Base-by-base conservation (phyloP, 2,113 vertebrate species). In the Nannobrachium achirus region DNA sequence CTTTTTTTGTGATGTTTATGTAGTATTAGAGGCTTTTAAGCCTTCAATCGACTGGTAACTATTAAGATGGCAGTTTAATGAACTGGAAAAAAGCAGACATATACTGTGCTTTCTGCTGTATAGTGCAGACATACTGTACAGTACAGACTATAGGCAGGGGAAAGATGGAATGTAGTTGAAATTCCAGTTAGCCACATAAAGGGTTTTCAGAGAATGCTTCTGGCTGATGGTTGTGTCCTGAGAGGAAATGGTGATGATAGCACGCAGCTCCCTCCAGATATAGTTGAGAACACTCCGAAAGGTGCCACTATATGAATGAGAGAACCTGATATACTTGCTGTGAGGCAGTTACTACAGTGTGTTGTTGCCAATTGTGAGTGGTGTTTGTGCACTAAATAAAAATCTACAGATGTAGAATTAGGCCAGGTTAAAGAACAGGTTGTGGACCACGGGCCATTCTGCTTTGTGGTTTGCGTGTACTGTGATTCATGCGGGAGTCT, bases 141-240 rank as follows among this genome's bases (percentile, higher is more conserved):
- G n/a, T n/a, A 14, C 45, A 48, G 45, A 48, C 14, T 48, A 44
- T 8, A 10, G 45, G 14, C 11, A 48, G 45, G 5, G 1, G 4
- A 14, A 13, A 2, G 25, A 33, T 33, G 2, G 11, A 48, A 48
- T 33, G 10, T 14, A 48, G 14, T 49, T 3, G 10, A 10, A n/a
- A 59, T 56, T 53, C 39, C 19, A 16, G 57, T 16, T n/a, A 33
- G 25, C 25, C 42, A 63, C 18, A 50, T 25, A 60, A 5, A 33
- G 25, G 25, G 3, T 33, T 33, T 33, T 33, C 25, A 33, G 25
- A 33, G 25, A 33, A 33, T 3, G 20, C 53, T 16, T 10, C 7
- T 8, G 72, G 63, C 67, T 20, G 25, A 42, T 48, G 51, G 20
- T 63, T 49, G 11, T 74, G 46, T 65, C 40, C 58, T 65, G 14